Evolutionary conservation across 2,888 invertebrate genomes (phyloP), one percentile per base, ranked within the genome.

Genomic region (Dolomedes plantarius): DNA sequence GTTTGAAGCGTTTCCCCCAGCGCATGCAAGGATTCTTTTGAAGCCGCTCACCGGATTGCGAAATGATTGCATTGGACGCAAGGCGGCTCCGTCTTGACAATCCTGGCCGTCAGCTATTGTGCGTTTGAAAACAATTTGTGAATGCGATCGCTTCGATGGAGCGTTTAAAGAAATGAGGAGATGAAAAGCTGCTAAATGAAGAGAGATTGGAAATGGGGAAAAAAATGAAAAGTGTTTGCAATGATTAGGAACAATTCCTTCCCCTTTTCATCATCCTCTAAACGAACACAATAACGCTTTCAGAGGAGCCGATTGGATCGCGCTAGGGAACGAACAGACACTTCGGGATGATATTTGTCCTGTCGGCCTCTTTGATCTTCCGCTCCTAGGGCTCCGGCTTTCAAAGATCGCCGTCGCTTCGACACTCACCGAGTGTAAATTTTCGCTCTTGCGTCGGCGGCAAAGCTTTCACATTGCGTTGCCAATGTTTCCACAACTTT

Each of bases 271-370:
- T 81, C 74, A 74, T 69, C 81, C 39, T 76, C 82, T 72, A 71
- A 83, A 72, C 82, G 82, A 83, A 83, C 64, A 83, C 82, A 83
- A 83, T 83, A 76, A 76, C 56, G 76, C 76, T 71, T 83, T 81
- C 68, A 81, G 69, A 67, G 73, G 3, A 80, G 68, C 67, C 69
- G 81, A 81, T 81, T 81, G 81, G 80, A 80, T 80, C 46, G 64
- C 41, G 64, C 41, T 41, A 36, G 71, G 73, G 80, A 68, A 19
- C 36, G 16, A 27, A 67, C 31, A 65, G 67, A 67, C 56, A 68
- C 41, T 62, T 69, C 68, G 69, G 81, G 76, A 83, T 83, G 82
- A 83, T 83, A 76, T 83, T 83, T 83, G 82, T 83, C 76, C 82
- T 83, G 82, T 65, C 82, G 82, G 82, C 65, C 46, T 36, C 64